These are phyloP conservation scores for Gymnosoma rotundatum DNA, from an alignment of 2,888 invertebrate genomes.

Conservation along the genomic window DNA sequence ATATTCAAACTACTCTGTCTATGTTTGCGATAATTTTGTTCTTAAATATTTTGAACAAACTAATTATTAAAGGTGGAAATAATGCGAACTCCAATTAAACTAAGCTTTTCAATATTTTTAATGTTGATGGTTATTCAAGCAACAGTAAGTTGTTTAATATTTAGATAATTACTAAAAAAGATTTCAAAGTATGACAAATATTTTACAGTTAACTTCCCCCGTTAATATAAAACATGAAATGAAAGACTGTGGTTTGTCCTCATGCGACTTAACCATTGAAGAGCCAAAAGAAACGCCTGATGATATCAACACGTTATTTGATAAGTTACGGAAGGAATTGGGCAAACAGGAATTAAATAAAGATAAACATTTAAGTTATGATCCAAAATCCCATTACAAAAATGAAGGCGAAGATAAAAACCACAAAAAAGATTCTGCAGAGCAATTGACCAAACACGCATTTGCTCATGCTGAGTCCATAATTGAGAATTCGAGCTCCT, in stretches of 20 bases:
- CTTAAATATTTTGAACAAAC: background rate
- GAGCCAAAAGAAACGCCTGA: too few species aligned
- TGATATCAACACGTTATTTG: too few species aligned
- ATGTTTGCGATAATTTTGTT: background rate
- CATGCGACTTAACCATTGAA: too few species aligned
- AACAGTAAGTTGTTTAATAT: background rate
- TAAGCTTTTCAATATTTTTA: background rate
- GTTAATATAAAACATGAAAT: background rate
- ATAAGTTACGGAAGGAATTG: too few species aligned
- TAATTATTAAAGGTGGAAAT: background rate
- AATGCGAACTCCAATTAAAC: background rate
- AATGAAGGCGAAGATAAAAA: too few species aligned
- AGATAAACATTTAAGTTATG: too few species aligned
- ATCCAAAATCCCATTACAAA: too few species aligned
- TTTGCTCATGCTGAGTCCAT: background rate
- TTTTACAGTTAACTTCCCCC: background rate
- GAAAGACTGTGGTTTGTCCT: too few species aligned
- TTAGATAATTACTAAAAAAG: background rate
- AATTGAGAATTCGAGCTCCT: too few species aligned
- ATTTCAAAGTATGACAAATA: background rate
- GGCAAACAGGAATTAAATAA: too few species aligned
- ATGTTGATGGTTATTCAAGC: background rate
- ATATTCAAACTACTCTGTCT: background rate
- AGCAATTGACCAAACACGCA: background rate
- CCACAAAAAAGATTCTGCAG: too few species aligned